phyloP scores from a whole-genome alignment of 2,113 vertebrate genomes.

The Oncorhynchus masou region DNA sequence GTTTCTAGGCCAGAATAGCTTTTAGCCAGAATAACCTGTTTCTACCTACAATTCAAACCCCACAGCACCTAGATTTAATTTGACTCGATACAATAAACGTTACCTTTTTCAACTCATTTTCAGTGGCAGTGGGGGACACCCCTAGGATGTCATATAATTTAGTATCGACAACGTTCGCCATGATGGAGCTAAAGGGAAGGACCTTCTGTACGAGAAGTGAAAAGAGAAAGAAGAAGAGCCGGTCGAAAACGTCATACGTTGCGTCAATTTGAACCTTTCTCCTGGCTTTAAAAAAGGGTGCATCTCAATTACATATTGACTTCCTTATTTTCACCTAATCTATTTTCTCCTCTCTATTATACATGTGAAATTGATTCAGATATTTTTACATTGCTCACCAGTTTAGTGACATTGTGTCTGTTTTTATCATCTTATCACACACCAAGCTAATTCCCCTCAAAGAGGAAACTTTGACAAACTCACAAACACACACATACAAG shows the following conservation, averaged over 20 bases:
- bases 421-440: too few relatives aligned
- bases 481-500: too few relatives aligned
- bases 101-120: slow-evolving; percentile 96
- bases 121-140: slow-evolving; percentile 85
- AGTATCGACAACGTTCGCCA: slow-evolving; percentile 90
- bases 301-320: too few relatives aligned
- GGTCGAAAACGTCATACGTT: slow-evolving; percentile 46
- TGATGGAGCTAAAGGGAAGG: slow-evolving; percentile 68
- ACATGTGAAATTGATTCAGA: too few relatives aligned
- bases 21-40: slow-evolving; percentile 20
- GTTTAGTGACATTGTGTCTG: too few relatives aligned
- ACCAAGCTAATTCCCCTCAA: too few relatives aligned
- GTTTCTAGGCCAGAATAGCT: slow-evolving; percentile 11
- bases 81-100: background rate
- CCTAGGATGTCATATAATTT: slow-evolving; percentile 95
- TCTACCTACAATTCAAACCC: background rate
- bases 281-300: too few relatives aligned
- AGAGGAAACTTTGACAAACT: too few relatives aligned
- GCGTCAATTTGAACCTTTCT: slow-evolving; percentile 28
- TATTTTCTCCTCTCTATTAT: too few relatives aligned
- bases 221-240: slow-evolving; percentile 46
- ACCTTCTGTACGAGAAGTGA: slow-evolving; percentile 45
- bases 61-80: background rate
- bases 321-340: too few relatives aligned
- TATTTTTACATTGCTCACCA: too few relatives aligned